Evolutionary conservation across 1,140 invertebrate genomes (phyloP), one percentile per base, ranked within the genome.

Genomic region (Epicauta chinensis): DNA sequence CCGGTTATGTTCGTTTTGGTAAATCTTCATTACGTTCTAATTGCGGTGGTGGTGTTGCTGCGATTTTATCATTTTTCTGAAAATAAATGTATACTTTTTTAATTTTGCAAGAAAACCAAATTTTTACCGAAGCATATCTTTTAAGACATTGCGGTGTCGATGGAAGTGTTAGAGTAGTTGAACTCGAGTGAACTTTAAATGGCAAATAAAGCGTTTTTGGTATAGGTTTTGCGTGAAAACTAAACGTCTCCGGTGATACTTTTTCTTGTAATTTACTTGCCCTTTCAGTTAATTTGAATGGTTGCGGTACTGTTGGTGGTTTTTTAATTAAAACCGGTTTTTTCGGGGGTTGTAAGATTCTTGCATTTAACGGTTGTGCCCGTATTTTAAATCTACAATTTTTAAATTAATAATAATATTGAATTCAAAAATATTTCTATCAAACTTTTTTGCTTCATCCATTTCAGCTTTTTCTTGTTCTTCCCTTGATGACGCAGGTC

Each of bases 401-500:
- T 44, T 34, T 30, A 5, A 23, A 23, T 2, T 1, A 23, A 23
- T 40, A n/a, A n/a, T n/a, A n/a, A n/a, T n/a, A n/a, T n/a, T n/a
- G n/a, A n/a, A n/a, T n/a, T n/a, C n/a, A n/a, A n/a, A n/a, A 57
- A 37, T 23, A 41, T 55, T 45, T 16, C 32, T 5, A 13, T 23
- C 37, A 32, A 42, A 55, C 14, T 71, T 67, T 39, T 65, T 65
- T 16, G 67, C 58, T 49, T 73, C 65, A 23, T 74, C 62, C 0
- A 68, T 10, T 46, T 75, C 65, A 13, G 58, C 3, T 36, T 58
- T 43, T 39, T 75, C 73, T 12, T 57, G 51, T 46, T 76, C 65
- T 10, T 68, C 64, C 3, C 57, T 58, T 29, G 64, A 73, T 4
- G 68, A 13, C 6, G 62, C 56, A 23, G 23, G 43, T 9, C 73